Conservation (phyloP, 2,888 invertebrate genomes). For the Pocota personata region DNA sequence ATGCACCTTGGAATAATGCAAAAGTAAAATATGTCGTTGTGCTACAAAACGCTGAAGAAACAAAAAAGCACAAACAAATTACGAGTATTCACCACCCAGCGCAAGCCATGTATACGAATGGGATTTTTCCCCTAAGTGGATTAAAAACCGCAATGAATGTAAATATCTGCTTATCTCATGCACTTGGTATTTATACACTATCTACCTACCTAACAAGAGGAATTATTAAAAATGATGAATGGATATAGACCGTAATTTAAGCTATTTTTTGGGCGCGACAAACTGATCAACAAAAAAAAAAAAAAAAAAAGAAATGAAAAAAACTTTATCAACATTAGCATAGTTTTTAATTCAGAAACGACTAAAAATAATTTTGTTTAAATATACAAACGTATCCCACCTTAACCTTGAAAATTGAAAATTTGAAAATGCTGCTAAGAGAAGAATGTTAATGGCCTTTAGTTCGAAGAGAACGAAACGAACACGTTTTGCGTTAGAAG, state of each 20-base stretch:
- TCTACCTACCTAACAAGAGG: neutral
- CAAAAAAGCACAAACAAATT: neutral
- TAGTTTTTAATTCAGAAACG: conserved; percentile 1
- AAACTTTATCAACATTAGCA: conserved; percentile 6
- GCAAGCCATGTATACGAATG: neutral
- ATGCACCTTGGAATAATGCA: neutral
- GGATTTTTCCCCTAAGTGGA: neutral
- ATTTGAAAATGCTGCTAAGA: neutral
- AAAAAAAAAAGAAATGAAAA: neutral
- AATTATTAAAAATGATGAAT: neutral
- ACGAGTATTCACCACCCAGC: neutral
- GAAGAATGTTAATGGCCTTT: conserved; percentile 7
- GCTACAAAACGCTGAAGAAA: neutral
- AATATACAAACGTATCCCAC: neutral
- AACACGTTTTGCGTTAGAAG: neutral
- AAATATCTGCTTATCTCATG: neutral
- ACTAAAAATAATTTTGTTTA: conserved; percentile 18
- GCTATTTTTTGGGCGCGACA: neutral
- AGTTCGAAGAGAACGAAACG: neutral
- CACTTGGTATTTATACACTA: neutral
- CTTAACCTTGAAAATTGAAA: conserved; percentile 22
- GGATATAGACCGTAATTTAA: neutral
- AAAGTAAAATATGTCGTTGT: neutral
- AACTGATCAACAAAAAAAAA: neutral
- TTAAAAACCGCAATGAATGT: neutral